Base-by-base conservation (phyloP, 1,140 invertebrate species). In the Pseudachorutes palmiensis region DNA sequence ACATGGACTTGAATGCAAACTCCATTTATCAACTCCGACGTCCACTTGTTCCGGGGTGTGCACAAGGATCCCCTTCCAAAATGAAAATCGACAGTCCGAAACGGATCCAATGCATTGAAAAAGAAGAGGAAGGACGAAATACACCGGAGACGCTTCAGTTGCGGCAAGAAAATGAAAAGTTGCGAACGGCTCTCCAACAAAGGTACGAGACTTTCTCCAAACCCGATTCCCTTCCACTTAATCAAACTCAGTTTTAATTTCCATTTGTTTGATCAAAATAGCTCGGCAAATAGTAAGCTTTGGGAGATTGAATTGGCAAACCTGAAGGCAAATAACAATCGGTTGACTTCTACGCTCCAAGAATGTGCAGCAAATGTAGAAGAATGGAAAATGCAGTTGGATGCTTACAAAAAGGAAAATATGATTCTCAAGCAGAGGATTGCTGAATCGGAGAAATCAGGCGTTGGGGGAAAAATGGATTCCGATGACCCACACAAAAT, bases 351-450 rank as follows among this genome's bases (percentile, higher is more conserved):
- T 75, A 94, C 94, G 9, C 82, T 98, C 61, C 94, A 98, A 80
- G 95, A 98, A 80, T 95, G 91, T 71, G 97, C 93, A 29, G 90
- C 92, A 48, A 98, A 98, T 80, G 94, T 98, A 3, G 94, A 98
- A 76, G 94, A 97, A 78, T 98, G 95, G 95, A 97, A 98, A 81
- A 85, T 92, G 71, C 94, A 98, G 76, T 82, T 98, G 16, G 33
- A 63, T 2, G n/a, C 24, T 3, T 63, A 63, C 36, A 63, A 41
- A 26, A 14, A 28, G 2, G 61, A 63, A 28, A 63, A 63, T 45
- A 30, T 45, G 33, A 9, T 30, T 32, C 61, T 63, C 24, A 36
- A 32, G 16, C 32, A 22, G 12, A 9, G 45, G 33, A 41, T 63
- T 63, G 5, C 31, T 5, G 61, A 63, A 2, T 9, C 28, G 19